Evolutionary conservation across 1,140 invertebrate genomes (phyloP).

Genomic region (Drosophila grimshawi): DNA sequence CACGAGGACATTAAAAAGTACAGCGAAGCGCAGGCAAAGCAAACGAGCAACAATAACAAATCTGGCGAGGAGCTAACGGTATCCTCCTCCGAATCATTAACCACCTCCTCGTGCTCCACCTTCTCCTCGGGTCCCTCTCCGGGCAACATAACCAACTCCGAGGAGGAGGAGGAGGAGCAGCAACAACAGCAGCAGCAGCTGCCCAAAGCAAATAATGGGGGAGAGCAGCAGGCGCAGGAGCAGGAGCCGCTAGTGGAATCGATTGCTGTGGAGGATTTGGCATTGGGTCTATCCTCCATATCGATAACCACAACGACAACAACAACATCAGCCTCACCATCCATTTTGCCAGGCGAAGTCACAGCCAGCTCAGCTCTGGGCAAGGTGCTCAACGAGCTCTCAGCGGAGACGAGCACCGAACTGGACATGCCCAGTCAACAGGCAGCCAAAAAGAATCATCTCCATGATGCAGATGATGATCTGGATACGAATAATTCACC

Average conservation of each 20-base stretch:
- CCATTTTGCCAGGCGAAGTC: slow-evolving; percentile 62
- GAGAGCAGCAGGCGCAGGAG: not conserved
- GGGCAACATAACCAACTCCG: slow-evolving; percentile 62
- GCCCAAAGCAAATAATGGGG: slow-evolving; percentile 26
- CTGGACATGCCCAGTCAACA: slow-evolving; percentile 57
- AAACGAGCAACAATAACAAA: slow-evolving; percentile 9
- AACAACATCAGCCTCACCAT: slow-evolving; percentile 64
- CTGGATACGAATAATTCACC: not conserved
- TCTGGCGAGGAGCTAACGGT: slow-evolving; percentile 33
- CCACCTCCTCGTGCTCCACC: slow-evolving; percentile 81
- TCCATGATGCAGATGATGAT: not conserved
- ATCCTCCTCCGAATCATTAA: slow-evolving; percentile 74
- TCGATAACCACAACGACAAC: slow-evolving; percentile 56
- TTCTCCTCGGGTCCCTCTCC: slow-evolving; percentile 83
- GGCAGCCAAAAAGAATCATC: slow-evolving; percentile 2
- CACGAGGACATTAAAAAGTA: slow-evolving; percentile 75
- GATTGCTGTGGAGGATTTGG: slow-evolving; percentile 60
- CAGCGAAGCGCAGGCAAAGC: slow-evolving; percentile 54
- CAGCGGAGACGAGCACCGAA: slow-evolving; percentile 58
- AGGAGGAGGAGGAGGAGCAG: slow-evolving; percentile 58
- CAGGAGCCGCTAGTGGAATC: slow-evolving; percentile 7
- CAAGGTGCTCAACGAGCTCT: slow-evolving; percentile 68
- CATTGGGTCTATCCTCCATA: slow-evolving; percentile 75
- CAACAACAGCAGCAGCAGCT: slow-evolving; percentile 40
- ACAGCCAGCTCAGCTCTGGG: slow-evolving; percentile 68